Conservation (phyloP, 2,888 invertebrate genomes). For the Epinotia bilunana region DNA sequence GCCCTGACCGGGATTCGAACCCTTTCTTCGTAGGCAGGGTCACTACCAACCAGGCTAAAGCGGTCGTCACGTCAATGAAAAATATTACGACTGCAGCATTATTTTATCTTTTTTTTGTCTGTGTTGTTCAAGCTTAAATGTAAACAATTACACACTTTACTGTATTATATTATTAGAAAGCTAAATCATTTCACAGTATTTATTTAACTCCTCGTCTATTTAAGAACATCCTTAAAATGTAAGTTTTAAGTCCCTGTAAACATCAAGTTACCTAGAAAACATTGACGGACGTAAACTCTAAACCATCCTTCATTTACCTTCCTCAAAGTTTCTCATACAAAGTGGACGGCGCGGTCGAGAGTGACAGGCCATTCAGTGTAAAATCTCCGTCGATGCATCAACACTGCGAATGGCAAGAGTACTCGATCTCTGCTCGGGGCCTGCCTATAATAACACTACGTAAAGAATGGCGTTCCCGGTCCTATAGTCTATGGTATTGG, state of each 20-base stretch:
- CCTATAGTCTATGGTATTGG: conserved; percentile 47
- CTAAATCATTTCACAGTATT: not conserved
- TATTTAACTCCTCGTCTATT: not conserved
- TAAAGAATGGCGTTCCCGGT: conserved; percentile 69
- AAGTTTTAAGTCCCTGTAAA: conserved; percentile 8
- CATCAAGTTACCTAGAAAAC: not conserved
- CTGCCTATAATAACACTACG: conserved; percentile 55
- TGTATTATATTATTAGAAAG: too few species aligned
- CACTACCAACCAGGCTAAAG: too few species aligned
- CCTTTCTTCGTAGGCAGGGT: too few species aligned
- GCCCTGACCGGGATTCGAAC: too few species aligned
- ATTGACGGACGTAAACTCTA: not conserved
- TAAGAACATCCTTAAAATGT: conserved; percentile 1
- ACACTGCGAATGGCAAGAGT: conserved; percentile 51
- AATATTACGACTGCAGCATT: too few species aligned
- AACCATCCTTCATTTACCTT: conserved; percentile 31
- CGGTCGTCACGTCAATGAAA: too few species aligned
- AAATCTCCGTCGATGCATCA: conserved; percentile 42
- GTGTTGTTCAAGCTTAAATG: too few species aligned
- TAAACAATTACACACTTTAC: too few species aligned
- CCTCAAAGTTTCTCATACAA: conserved; percentile 31
- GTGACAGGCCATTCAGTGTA: conserved; percentile 43
- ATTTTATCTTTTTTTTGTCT: too few species aligned
- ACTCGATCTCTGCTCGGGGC: conserved; percentile 63
- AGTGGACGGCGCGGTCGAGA: conserved; percentile 24